Percentiles rank a stretch among this genome's conserved stretches.
These are phyloP conservation scores for Rhinoderma darwinii DNA, from an alignment of 2,113 vertebrate species.

Conservation along the genomic window DNA sequence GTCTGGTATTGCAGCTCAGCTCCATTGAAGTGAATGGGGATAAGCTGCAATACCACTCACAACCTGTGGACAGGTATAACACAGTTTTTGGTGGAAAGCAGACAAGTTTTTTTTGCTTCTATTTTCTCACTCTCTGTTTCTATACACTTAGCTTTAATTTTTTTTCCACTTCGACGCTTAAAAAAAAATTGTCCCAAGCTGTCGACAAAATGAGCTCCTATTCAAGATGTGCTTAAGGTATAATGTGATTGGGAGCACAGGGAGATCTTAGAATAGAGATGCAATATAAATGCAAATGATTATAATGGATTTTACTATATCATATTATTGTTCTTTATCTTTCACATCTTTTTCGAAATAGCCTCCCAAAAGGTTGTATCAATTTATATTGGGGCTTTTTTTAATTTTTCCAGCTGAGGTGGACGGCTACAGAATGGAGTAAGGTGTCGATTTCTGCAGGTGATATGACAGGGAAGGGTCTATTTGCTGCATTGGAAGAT, in stretches of 20 bases:
- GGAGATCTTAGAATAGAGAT: constrained; percentile 28
- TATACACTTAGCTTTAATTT: not conserved
- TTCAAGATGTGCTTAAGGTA: constrained; percentile 42
- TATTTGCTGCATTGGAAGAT: not conserved
- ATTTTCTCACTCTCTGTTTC: not conserved
- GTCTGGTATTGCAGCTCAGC: too few relatives aligned
- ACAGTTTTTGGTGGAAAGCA: too few relatives aligned
- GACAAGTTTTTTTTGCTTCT: not conserved
- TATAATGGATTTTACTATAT: constrained; percentile 42
- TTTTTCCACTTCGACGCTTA: not conserved
- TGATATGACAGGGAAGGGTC: not conserved
- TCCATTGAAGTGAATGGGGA: too few relatives aligned
- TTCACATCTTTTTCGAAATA: not conserved
- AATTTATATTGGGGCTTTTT: constrained; percentile 27
- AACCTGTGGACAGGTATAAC: too few relatives aligned
- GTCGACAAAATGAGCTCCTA: constrained; percentile 34
- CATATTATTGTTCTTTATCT: constrained; percentile 42
- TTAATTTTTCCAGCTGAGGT: not conserved
- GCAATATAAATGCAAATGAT: constrained; percentile 57
- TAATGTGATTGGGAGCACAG: constrained; percentile 43
- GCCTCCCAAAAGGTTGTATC: constrained; percentile 5
- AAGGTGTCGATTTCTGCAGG: constrained; percentile 15
- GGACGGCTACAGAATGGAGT: not conserved
- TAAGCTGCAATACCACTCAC: too few relatives aligned
- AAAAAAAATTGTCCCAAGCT: constrained; percentile 15